phyloP scores from a whole-genome alignment of 23 tunicate species.

The Ciona savignyi region DNA sequence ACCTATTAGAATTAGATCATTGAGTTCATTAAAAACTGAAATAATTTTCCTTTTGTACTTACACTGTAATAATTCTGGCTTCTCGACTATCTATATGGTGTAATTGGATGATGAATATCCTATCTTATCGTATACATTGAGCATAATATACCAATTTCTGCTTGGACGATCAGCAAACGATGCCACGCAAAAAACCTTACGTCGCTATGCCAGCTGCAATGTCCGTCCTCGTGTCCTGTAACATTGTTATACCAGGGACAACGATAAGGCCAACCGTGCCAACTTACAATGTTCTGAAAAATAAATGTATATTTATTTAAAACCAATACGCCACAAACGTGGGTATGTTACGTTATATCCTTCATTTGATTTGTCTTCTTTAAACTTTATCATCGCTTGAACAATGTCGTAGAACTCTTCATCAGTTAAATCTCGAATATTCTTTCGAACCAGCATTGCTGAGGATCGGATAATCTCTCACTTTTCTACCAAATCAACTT shows the following conservation, averaged over 20 bases:
- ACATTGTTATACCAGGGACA: slow-evolving; percentile 44
- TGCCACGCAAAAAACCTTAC: slow-evolving; percentile 60
- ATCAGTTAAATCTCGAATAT: slow-evolving; percentile 8
- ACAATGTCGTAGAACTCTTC: slow-evolving; percentile 20
- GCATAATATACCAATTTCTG: slow-evolving; percentile 61
- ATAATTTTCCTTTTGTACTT: too few relatives aligned
- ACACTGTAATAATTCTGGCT: too few relatives aligned
- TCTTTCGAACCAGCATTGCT: slow-evolving; percentile 25
- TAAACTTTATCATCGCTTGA: slow-evolving; percentile 37
- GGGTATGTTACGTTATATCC: slow-evolving; percentile 26
- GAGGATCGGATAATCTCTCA: too few relatives aligned
- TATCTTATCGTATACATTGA: too few relatives aligned
- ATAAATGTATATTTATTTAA: too few relatives aligned
- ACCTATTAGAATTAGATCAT: too few relatives aligned
- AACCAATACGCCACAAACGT: too few relatives aligned
- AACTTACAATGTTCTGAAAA: slow-evolving; percentile 27
- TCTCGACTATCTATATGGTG: too few relatives aligned
- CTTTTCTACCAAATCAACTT: too few relatives aligned
- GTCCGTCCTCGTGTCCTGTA: slow-evolving; percentile 17
- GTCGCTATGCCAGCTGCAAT: slow-evolving; percentile 63
- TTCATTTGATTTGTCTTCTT: slow-evolving; percentile 11
- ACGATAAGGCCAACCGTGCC: slow-evolving; percentile 64
- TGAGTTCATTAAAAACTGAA: too few relatives aligned
- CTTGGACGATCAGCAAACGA: slow-evolving; percentile 28
- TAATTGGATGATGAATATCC: too few relatives aligned